Evolutionary conservation across 2,797 vertebrate genomes (phyloP), one percentile per base, ranked within the genome.

Genomic region (Cirrhinus molitorella): DNA sequence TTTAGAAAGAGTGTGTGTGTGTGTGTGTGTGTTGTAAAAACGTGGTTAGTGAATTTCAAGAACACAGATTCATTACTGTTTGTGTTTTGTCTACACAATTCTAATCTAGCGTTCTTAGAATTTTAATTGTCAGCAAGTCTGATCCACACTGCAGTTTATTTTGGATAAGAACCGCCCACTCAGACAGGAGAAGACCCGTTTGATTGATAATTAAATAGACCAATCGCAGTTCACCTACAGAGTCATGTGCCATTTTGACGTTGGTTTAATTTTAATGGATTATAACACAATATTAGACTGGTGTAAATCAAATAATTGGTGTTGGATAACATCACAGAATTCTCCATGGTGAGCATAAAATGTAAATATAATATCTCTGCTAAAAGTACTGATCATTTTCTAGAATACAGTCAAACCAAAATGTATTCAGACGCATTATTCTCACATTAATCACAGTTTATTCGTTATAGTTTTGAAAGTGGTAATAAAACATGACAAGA

Each of bases 111-210:
- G 11, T 43, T 16, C 8, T 37, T 5, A 40, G 12, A 40, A 43
- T 7, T 25, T 17, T 75, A 10, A 43, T 59, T 43, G 53, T 75
- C 51, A 40, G 8, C 31, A 10, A 23, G 51, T 57, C 51, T 57
- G 72, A 55, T 55, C 31, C 72, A 74, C 51, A 57, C 72, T 40
- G 51, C 72, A 57, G 34, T 7, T 75, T 34, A 14, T 74, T 55
- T 28, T 55, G 5, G 19, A 0, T 3, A 43, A 59, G 34, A 43
- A 19, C 53, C 8, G 73, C 53, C n/a, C 53, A 57, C 21, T 40
- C 23, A 17, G 13, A 67, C 65, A 21, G 65, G 19, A 67, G 19
- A 19, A 12, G 19, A 67, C 19, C 19, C 17, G 34, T 74, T 31
- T 37, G 28, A 55, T 9, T 57, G 51, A 59, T 34, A n/a, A 5